These are phyloP conservation scores for Anser cygnoides DNA, from an alignment of 2,113 vertebrate genomes.

Conservation along the genomic window DNA sequence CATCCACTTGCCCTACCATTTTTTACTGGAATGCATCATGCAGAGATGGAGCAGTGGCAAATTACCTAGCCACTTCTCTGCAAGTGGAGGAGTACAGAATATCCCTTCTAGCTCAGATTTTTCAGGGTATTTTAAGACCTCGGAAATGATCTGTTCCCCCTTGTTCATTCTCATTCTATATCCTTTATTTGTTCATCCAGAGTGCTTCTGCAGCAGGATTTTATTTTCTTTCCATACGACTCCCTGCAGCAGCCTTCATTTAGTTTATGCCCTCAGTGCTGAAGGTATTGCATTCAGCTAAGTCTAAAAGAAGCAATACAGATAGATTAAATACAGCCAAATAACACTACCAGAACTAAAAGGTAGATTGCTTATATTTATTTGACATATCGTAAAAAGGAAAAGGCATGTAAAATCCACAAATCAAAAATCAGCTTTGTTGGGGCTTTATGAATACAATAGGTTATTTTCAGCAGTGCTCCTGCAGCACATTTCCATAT, in stretches of 20 bases:
- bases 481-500: conserved; percentile 32
- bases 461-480: neutral
- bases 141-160: neutral
- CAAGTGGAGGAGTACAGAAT: too few species aligned
- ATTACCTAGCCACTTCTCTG: neutral
- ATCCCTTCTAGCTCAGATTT: neutral
- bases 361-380: neutral
- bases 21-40: neutral
- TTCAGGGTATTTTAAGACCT: neutral
- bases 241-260: neutral
- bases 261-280: neutral
- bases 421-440: neutral
- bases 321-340: neutral
- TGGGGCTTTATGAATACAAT: neutral
- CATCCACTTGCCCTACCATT: neutral
- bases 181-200: neutral
- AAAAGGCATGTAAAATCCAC: neutral
- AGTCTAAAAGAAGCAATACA: neutral
- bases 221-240: neutral
- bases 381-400: neutral
- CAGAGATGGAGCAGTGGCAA: neutral
- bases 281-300: neutral
- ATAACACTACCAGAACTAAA: neutral
- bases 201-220: neutral
- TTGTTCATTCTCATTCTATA: neutral